A percentile compares a stretch with the other conserved stretches of the same genome.
phyloP scores from a whole-genome alignment of 1,140 invertebrate species.

The Meloidogyne hapla region DNA sequence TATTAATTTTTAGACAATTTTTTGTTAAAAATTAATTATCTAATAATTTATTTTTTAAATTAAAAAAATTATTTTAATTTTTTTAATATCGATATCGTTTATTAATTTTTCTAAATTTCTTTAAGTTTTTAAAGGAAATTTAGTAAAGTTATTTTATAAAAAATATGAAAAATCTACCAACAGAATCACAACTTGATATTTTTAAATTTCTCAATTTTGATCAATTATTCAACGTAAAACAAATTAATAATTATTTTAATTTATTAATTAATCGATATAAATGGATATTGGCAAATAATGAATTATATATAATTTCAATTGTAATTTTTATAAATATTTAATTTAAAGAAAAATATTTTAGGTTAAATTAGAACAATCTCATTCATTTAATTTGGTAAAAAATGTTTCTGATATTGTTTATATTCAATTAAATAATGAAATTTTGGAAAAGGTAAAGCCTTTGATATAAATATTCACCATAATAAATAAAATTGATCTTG shows the following conservation, averaged over 20 bases:
- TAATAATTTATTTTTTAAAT: too few species aligned
- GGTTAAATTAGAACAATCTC: neutral
- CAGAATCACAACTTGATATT: neutral
- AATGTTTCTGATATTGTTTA: neutral
- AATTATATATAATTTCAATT: neutral
- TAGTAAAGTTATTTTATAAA: neutral
- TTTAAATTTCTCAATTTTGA: neutral
- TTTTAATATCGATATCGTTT: too few species aligned
- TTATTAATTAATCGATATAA: neutral
- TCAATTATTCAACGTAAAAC: neutral
- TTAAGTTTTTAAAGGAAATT: too few species aligned
- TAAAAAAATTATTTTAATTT: too few species aligned
- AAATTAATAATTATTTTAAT: neutral
- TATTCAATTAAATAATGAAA: neutral
- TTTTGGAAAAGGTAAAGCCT: neutral
- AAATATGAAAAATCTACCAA: neutral
- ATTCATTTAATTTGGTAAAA: neutral
- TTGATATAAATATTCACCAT: neutral
- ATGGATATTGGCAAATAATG: neutral
- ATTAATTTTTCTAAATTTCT: too few species aligned
- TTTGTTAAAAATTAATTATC: too few species aligned
- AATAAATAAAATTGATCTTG: too few species aligned
- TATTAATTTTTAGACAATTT: too few species aligned
- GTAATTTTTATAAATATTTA: neutral
- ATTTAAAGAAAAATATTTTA: neutral